Evolutionary conservation across 2,888 invertebrate species (phyloP), one percentile per base, ranked within the genome.

Genomic region (Tinea semifulvella): DNA sequence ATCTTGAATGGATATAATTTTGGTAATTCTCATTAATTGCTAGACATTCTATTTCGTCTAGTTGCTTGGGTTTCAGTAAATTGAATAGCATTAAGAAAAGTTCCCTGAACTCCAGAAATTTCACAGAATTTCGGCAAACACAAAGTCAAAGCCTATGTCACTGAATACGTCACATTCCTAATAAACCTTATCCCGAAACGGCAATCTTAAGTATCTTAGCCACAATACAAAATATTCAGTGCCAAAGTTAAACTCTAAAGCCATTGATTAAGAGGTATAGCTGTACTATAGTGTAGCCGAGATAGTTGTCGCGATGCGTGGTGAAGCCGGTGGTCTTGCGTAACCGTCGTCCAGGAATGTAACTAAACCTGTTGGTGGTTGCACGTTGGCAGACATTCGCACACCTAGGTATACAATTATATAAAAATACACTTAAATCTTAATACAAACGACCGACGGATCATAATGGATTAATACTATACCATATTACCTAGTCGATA

Each of bases 341-440:
- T 40, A 40, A 40, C 40, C 40, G 40, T 40, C 40, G n/a, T 14
- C n/a, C 2, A 40, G 40, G 40, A 40, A 40, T 40, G 40, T 22
- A 22, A 17, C 40, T 11, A 40, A 40, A 40, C 40, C 40, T n/a
- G 40, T 40, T 40, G n/a, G n/a, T 8, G 2, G 16, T 6, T 36
- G 36, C 36, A 22, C 25, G 25, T 22, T 22, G 6, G 25, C 25
- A 36, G 18, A 36, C 16, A 18, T 18, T 36, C 36, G 8, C 36
- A 36, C 7, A 4, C 18, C 2, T 36, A 36, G 3, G 16, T 13
- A 35, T 13, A 13, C 35, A 35, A 35, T 22, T 7, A 7, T 22
- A 11, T 13, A 11, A 14, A 35, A 3, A 3, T 13, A 8, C n/a
- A 5, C n/a, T 14, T 35, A 14, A 35, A 5, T 11, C 35, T 35